These are phyloP conservation scores for Amblyopsis hoosieri DNA, from an alignment of 2,797 vertebrate genomes.

Conservation along the genomic window DNA sequence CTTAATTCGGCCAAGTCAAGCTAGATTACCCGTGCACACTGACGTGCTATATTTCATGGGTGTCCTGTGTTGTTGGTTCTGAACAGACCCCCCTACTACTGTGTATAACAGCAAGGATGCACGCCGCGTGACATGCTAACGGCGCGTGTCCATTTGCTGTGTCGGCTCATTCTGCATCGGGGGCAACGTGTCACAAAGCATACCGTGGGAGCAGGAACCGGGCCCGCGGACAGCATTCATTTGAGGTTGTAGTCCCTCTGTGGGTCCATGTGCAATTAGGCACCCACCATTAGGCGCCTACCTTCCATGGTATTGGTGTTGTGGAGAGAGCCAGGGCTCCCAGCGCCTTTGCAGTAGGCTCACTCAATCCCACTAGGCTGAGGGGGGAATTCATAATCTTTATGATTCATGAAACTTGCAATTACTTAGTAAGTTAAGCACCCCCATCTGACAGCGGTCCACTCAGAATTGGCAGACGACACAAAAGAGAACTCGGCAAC, in stretches of 20 bases:
- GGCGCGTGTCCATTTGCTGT: conserved; percentile 15
- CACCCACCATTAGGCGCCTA: conserved; percentile 52
- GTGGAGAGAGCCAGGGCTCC: conserved; percentile 39
- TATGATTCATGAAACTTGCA: conserved; percentile 78
- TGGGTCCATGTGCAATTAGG: conserved; percentile 41
- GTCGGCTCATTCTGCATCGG: background rate
- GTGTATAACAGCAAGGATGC: conserved; percentile 35
- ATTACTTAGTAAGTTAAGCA: conserved; percentile 78
- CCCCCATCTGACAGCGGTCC: conserved; percentile 66
- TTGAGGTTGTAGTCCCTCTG: conserved; percentile 35
- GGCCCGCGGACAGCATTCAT: conserved; percentile 12
- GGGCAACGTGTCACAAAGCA: too few species aligned
- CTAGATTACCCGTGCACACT: conserved; percentile 50
- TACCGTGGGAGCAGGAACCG: conserved; percentile 16
- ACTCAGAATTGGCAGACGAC: conserved; percentile 62
- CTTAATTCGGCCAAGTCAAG: conserved; percentile 51
- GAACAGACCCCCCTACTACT: conserved; percentile 25
- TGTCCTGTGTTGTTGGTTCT: conserved; percentile 35
- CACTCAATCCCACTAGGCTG: conserved; percentile 49
- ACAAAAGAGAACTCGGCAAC: conserved; percentile 47
- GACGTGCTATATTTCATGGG: conserved; percentile 42
- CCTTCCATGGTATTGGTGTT: conserved; percentile 26
- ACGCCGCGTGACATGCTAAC: conserved; percentile 18
- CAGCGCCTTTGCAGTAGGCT: conserved; percentile 54
- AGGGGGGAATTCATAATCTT: conserved; percentile 69